Base-by-base conservation (phyloP, 2,797 vertebrate genomes). In the Tympanoctomys barrerae region DNA sequence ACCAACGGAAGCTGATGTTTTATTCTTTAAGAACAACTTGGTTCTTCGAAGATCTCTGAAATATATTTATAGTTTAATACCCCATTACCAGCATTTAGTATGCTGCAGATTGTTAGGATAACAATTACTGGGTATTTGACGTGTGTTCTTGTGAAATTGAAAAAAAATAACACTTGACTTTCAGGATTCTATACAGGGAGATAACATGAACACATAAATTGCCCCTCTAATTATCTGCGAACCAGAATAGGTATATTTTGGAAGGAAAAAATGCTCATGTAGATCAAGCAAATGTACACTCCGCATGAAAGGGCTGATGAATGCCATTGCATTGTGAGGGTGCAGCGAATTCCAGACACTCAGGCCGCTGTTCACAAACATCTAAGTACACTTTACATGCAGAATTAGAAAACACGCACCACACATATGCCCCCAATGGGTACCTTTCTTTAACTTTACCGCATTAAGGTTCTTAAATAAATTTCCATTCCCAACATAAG, bases 1-100 rank as follows among this genome's bases (percentile, higher is more conserved):
- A 99, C 99, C 96, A 99, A 99, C 78, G 99, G 99, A 97, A 99
- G 99, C 99, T 99, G 99, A 99, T 98, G 90, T 97, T 99, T 98
- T 98, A 87, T 97, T 78, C 59, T 61, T 61, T 61, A 24, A 31
- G 52, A 77, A 97, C 97, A 97, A 93, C 96, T 96, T 97, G 95
- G 85, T 97, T 97, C 94, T 98, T 98, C 95, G 96, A 98, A 94
- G 95, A 95, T 97, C 88, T 93, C 54, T 98, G 97, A 98, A 98
- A 97, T 87, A 95, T 97, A 96, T 95, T 96, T 97, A 97, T 97
- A 97, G 98, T 98, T 98, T 98, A 97, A 97, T 97, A 97, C 93
- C 98, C 98, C 97, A 94, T 98, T 98, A 98, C 96, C 95, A 98
- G 96, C 96, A 97, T 98, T 98, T 98, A 97, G 97, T 96, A 97